Evolutionary conservation across 1,140 invertebrate species (phyloP), one percentile per base, ranked within the genome.

Genomic region (Megathymus violae): DNA sequence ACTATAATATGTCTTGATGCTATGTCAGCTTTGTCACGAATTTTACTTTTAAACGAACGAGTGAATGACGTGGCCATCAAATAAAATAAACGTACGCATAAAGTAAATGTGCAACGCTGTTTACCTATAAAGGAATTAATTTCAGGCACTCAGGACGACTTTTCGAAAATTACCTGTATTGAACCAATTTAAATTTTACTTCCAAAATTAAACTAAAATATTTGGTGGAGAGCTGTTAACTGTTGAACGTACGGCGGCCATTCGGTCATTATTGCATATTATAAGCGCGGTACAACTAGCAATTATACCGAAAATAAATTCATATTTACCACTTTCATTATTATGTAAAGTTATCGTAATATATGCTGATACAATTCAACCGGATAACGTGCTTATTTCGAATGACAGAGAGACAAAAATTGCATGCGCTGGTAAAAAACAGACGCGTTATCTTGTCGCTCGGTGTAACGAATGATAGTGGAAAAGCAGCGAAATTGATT

Each of bases 261-360:
- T 58, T 51, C 58, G 51, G 56, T 58, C 71, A 52, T 73, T 69
- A 73, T 68, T 64, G 63, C 64, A 66, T 63, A 67, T 67, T 69
- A 68, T 69, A 66, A 67, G 38, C 69, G 62, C 61, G 36, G 62
- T 48, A 62, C 65, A 61, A 54, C 40, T 48, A 44, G 71, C 64
- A 66, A 67, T 73, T 69, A 69, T 62, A 69, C 52, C 50, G 50
- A 61, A 73, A 67, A 73, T 73, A 73, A 69, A 67, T 73, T 69
- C 61, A 63, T 61, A 73, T 73, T 68, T 69, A 73, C 62, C 61
- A 36, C 36, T 5, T 41, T 48, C 43, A 40, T 27, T 54, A 52
- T 64, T 47, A 48, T 22, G 16, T 47, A 59, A 17, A 47, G 41
- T 47, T 38, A 59, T 59, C 43, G 13, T 14, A 47, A 19, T 34